A percentile compares a stretch with the other conserved stretches of the same genome.
These are phyloP conservation scores for Drosophila carrolli DNA, from an alignment of 1,140 invertebrate genomes.

Conservation along the genomic window DNA sequence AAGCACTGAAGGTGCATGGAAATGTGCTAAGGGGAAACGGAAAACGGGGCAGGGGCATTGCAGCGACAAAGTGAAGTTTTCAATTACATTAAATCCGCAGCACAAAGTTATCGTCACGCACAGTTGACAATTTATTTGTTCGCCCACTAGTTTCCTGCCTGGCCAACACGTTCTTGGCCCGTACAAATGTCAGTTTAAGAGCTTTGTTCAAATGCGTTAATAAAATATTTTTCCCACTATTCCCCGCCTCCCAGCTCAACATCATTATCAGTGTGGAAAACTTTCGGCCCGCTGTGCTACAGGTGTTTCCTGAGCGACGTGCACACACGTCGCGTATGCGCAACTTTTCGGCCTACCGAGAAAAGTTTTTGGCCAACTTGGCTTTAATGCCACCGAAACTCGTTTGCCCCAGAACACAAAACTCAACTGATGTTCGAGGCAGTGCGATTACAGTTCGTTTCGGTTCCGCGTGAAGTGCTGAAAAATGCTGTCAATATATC, in stretches of 20 bases:
- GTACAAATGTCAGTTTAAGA: conserved; percentile 58
- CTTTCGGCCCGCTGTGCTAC: conserved; percentile 33
- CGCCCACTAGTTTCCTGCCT: conserved; percentile 36
- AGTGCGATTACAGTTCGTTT: conserved; percentile 30
- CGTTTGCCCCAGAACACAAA: neutral
- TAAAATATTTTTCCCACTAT: conserved; percentile 50
- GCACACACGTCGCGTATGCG: conserved; percentile 34
- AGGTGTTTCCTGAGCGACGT: conserved; percentile 51
- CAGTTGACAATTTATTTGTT: conserved; percentile 78
- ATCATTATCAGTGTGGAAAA: conserved; percentile 57
- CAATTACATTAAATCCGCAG: conserved; percentile 80
- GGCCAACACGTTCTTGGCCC: conserved; percentile 27
- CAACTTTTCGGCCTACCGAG: conserved; percentile 48
- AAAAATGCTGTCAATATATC: conserved; percentile 79
- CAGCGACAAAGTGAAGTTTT: conserved; percentile 67
- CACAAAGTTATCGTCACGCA: conserved; percentile 66
- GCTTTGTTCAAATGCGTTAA: conserved; percentile 67
- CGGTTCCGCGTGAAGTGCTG: conserved; percentile 49
- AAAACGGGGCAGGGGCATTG: conserved; percentile 43
- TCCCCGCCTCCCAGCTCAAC: conserved; percentile 14
- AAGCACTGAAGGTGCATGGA: conserved; percentile 24
- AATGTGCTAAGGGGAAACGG: neutral
- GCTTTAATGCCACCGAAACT: conserved; percentile 28
- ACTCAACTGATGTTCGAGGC: conserved; percentile 1
- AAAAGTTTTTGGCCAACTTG: conserved; percentile 46